Evolutionary conservation across 64 coral and sea anemone species (phyloP), one percentile per base, ranked within the genome.

Genomic region (Montipora foliosa): DNA sequence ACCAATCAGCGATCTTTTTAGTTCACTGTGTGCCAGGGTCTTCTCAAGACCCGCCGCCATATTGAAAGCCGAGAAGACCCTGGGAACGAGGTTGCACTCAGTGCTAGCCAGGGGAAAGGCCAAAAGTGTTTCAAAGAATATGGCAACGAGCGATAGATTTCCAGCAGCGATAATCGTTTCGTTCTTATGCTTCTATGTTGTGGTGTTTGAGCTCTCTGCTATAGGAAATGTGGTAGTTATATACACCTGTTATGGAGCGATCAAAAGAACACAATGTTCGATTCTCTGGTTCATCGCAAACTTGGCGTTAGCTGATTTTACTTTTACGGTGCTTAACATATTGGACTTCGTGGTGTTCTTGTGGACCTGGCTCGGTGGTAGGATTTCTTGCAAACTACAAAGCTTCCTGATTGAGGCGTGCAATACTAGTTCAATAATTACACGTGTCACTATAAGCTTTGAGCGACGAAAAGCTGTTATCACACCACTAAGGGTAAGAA

Each of bases 371-470:
- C 4, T 85, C 67, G 90, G 90, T 1, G 90, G 81, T 71, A 10
- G 76, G 2, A 20, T 85, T n/a, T 62, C 90, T 15, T 92, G 90
- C 24, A 92, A 92, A n/a, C 49, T 77, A 59, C 90, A 86, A 49
- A 62, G 80, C 11, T 92, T 85, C 44, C 55, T 73, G 44, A 66
- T 92, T 44, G 90, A 92, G 53, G 72, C 80, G 5, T 77, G 80
- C 53, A 78, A 92, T 14, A 84, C 90, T 14, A 55, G 64, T 49
- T 85, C 90, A 13, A 91, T 91, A 5, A 71, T 79, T 4, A 91
- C 89, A 7, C 78, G 83, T 82, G 67, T 60, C 8, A 5, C 75
- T 3, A 91, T 91, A 74, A 81, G 79, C 9, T 44, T 44, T 82
- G 79, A 91, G 68, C n/a, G 89, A 37, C 66, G 61, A 5, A 83